Base-by-base conservation (phyloP, 2,797 vertebrate genomes). In the Sardinella longiceps region DNA sequence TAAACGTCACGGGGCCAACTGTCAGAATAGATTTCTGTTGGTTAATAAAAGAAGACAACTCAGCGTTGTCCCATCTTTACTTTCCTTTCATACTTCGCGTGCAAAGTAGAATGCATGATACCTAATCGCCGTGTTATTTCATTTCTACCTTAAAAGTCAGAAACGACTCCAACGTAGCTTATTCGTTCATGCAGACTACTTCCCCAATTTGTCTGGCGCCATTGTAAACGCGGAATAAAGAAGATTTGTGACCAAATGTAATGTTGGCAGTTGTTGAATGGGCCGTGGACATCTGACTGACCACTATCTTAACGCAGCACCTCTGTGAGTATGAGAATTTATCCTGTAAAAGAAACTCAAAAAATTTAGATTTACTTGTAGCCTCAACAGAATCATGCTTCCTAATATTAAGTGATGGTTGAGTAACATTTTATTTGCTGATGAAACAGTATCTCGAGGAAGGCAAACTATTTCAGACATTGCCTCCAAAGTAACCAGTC, bases 251-350 rank as follows among this genome's bases (percentile, higher is more conserved):
- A 43, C 10, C 28, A 18, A 5, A 30, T 4, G 33, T 1, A 7
- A 77, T 77, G 37, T 77, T 77, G 70, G 18, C 37, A 43, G 70
- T 43, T 39, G 70, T 37, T 43, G 70, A 77, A 77, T 43, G 70
- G 70, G 33, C 37, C 6, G 15, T 77, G 70, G 70, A 77, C 37
- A 77, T 77, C 37, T 77, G 5, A 20, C 33, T 39, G 37, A 23
- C 14, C 6, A 37, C 70, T 23, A 23, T 37, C 15, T 77, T 12
- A 39, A 77, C 33, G 15, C 30, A 20, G 18, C 20, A 23, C 37
- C 20, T 43, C 37, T 43, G 70, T 77, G 23, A 77, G 70, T 77
- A 48, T 48, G 23, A 77, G 3, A 43, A 43, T 23, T 39, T 77
- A 39, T 43, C 37, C 33, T 23, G 15, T 77, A 43, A 77, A 77